Conservation (phyloP, 2,113 vertebrate genomes). For the Willisornis vidua region DNA sequence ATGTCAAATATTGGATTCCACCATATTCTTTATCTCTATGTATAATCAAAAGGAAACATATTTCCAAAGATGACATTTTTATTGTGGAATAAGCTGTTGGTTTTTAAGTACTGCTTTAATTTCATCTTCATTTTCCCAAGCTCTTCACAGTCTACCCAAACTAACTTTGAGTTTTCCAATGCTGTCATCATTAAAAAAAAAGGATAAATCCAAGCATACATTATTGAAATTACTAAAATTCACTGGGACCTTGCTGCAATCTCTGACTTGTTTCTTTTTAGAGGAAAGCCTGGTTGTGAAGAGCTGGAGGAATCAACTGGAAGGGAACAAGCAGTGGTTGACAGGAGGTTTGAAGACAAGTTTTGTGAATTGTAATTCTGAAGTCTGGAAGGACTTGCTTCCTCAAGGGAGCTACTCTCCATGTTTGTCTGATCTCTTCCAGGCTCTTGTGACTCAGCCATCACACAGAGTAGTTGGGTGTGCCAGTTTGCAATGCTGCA, state of each 20-base stretch:
- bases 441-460: background rate
- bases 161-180: background rate
- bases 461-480: background rate
- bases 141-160: background rate
- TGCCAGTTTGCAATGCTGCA: background rate
- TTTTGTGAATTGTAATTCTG: background rate
- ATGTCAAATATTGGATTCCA: background rate
- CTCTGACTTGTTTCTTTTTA: background rate
- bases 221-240: background rate
- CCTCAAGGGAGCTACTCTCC: background rate
- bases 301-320: background rate
- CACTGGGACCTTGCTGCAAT: background rate
- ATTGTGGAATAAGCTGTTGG: background rate
- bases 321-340: background rate
- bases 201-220: background rate
- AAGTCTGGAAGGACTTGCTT: background rate
- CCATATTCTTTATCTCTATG: background rate
- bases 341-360: background rate
- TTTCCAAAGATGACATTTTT: constrained; percentile 18
- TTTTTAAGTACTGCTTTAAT: background rate
- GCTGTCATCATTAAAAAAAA: background rate
- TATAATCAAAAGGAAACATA: background rate
- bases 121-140: background rate
- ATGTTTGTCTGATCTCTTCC: background rate
- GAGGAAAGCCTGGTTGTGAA: background rate